Base-by-base conservation (phyloP, 2,797 vertebrate species). In the Parauchenoglanis ngamensis region DNA sequence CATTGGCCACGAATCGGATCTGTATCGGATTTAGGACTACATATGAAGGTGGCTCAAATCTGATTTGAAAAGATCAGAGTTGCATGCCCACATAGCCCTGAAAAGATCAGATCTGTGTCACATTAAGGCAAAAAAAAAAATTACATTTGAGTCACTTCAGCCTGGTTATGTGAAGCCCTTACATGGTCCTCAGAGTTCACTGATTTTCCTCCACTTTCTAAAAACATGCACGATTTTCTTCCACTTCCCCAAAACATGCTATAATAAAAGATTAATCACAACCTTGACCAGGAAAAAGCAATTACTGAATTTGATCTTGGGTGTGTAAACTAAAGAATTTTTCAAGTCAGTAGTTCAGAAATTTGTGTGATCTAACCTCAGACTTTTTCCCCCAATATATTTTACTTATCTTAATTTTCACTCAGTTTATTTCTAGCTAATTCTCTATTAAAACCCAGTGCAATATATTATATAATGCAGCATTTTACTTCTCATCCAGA, bases 331-430 rank as follows among this genome's bases (percentile, higher is more conserved):
- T 11, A 19, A 49, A 67, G 5, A 52, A 28, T 65, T 80, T 59
- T 79, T 83, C 40, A 67, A 21, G 49, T 82, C 40, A 31, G 61
- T 52, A 49, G 25, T 83, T 83, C 44, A 83, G 46, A 83, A 68
- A 35, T 25, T 67, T 83, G 1, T 13, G 3, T 28, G 25, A 49
- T 31, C 46, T 52, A 31, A 23, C 63, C n/a, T 31, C 21, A 65
- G 6, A 61, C 31, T 7, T 25, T 17, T 4, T 13, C 15, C 12
- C 7, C 52, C 2, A 0, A 17, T 52, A 46, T 77, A 77, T 52
- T 54, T 54, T 3, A 54, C 49, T 54, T 28, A 63, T 65, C 7
- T 83, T 54, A 44, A 76, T 82, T 77, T 75, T 57, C 2, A 0
- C 79, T 63, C 70, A 67, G 31, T 23, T 56, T 54, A 83, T 67